Evolutionary conservation across 30 jellyfish, hydroid and myxozoan species (phyloP).

Genomic region (Mastigias papua): DNA sequence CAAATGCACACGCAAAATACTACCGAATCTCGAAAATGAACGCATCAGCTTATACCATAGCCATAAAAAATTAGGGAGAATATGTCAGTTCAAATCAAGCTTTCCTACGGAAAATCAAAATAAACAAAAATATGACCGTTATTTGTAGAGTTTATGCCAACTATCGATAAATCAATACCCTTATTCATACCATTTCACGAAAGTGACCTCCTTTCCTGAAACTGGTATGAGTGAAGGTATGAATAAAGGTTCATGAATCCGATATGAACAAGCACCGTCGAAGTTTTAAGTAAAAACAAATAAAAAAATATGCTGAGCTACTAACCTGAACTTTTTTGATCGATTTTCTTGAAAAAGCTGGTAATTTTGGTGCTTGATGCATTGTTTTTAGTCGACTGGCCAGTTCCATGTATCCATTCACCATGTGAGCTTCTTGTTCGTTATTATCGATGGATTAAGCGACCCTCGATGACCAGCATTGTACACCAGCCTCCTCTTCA

Average conservation of each 20-base stretch:
- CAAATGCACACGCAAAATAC: neutral
- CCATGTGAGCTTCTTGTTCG: too few relatives aligned
- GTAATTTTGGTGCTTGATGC: constrained; percentile 3
- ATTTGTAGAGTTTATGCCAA: neutral
- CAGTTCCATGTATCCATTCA: too few relatives aligned
- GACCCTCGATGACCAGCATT: too few relatives aligned
- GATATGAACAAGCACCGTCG: neutral
- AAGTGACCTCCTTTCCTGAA: neutral
- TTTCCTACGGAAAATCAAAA: neutral
- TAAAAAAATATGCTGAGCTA: neutral
- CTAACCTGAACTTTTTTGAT: neutral
- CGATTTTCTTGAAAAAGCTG: constrained; percentile 2
- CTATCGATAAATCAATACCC: neutral
- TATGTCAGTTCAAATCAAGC: constrained; percentile 11
- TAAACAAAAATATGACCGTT: neutral
- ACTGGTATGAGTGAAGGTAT: neutral
- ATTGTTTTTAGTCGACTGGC: too few relatives aligned
- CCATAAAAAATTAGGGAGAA: neutral
- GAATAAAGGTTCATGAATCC: neutral
- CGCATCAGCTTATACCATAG: neutral
- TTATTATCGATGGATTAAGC: too few relatives aligned
- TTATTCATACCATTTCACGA: too few relatives aligned
- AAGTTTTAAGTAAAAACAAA: neutral
- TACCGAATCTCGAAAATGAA: constrained; percentile 5
- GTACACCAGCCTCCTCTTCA: too few relatives aligned